Evolutionary conservation across 2,888 invertebrate genomes (phyloP), one percentile per base, ranked within the genome.

Genomic region (Cremastinae sp.): DNA sequence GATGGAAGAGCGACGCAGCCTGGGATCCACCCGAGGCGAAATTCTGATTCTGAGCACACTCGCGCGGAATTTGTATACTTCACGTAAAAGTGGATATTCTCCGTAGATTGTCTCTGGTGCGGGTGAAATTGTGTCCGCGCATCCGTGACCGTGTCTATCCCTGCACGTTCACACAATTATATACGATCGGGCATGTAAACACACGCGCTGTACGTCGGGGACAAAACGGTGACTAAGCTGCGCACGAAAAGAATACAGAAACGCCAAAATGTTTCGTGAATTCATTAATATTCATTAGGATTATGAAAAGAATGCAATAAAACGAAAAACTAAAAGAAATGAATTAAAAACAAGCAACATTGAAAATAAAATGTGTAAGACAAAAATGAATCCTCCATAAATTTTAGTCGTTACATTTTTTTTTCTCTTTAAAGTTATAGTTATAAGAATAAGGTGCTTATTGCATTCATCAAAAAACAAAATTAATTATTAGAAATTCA

Each of bases 231-330:
- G 87, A 87, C 86, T 87, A 85, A 87, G 84, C 84, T 80, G 83
- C 82, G 88, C 87, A 88, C 87, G 87, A 87, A 88, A 86, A 86
- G 88, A 89, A 88, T 88, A 88, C 84, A 84, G 82, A 84, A 83
- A 80, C 80, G 79, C 78, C 78, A 79, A 81, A 82, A 80, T 82
- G 80, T 82, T 81, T 79, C 72, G 76, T 79, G 80, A 77, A 82
- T 79, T 80, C 87, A 88, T 89, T 89, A 88, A 88, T 89, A 89
- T 88, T 88, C 88, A 87, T 86, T 85, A 85, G 86, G 84, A 87
- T 87, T 85, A 86, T 84, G 83, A 74, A 76, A 79, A 75, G 64
- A 62, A 71, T 74, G 68, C 34, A 56, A 83, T 81, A 84, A 85
- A 84, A 84, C 83, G 84, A 41, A 84, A 84, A 85, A 85, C 28